Evolutionary conservation across 1,140 invertebrate genomes (phyloP).

Genomic region (Neuroterus valhalla): DNA sequence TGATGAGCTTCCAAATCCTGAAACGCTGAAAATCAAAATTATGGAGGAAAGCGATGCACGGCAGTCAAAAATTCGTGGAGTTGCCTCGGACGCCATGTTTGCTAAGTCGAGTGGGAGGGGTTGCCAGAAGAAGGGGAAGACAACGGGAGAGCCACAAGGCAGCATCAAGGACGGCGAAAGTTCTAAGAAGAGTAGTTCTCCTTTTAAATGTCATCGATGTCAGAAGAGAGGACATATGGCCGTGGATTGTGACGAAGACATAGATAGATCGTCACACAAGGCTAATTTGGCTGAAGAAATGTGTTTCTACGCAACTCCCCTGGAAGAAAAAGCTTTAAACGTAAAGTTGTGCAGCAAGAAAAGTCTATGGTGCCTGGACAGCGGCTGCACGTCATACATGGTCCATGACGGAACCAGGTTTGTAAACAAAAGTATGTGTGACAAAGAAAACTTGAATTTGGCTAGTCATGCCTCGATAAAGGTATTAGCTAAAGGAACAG

Average conservation of each 20-base stretch:
- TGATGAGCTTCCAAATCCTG: no score
- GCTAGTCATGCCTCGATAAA: constrained; percentile 18
- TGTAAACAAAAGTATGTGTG: background rate
- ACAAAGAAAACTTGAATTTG: background rate
- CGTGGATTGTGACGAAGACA: background rate
- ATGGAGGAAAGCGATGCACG: no score
- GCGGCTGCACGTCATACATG: constrained; percentile 5
- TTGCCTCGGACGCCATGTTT: no score
- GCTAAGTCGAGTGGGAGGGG: no score
- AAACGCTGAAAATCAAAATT: no score
- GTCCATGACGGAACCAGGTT: constrained; percentile 3
- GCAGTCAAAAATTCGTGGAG: no score
- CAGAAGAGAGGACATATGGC: background rate
- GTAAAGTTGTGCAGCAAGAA: background rate
- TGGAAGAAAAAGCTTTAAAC: background rate
- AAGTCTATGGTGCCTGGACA: constrained; percentile 20
- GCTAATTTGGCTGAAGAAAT: background rate
- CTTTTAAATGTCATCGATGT: background rate
- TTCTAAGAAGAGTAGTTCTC: background rate
- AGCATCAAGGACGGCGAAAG: background rate
- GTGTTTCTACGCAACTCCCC: background rate
- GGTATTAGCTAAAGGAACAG: constrained; percentile 1
- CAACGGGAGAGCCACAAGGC: background rate
- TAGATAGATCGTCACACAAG: background rate
- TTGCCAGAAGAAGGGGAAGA: background rate